Evolutionary conservation across 2,888 invertebrate genomes (phyloP), one percentile per base, ranked within the genome.

Genomic region (Spilarctia lutea): DNA sequence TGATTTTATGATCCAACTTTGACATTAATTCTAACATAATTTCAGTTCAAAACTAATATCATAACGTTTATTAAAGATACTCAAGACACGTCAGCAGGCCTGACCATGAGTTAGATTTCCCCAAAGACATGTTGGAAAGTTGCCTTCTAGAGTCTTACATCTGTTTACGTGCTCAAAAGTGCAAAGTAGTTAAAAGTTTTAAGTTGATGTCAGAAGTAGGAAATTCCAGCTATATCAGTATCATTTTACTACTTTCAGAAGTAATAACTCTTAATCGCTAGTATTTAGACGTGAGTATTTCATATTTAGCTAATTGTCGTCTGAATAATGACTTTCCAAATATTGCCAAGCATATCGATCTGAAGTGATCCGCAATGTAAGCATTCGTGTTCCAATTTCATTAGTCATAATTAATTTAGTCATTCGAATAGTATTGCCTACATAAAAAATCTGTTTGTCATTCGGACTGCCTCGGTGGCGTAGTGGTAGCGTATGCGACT

Each of bases 61-160:
- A 52, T 63, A 79, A 74, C 75, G 39, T 75, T 81, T 80, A 80
- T 81, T 81, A 78, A 74, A 75, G 39, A 72, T 69, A 73, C 73
- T 71, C 71, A 70, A n/a, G 75, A 71, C 74, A 68, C 71, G 75
- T 82, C 63, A 81, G 72, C 78, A 75, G 76, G 72, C 78, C 65
- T 68, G 75, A 75, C 75, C 78, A 77, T 77, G 82, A 82, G 80
- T 81, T 83, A 79, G 79, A 85, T 84, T 85, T 85, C 84, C 85
- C 85, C 48, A 65, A 80, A 79, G 85, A 76, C 77, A 60, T 72
- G 75, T 84, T 83, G 7, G 65, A 67, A 78, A 78, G 75, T 83
- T 79, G 75, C 79, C 73, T 75, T 66, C 74, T 70, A 80, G 67
- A 73, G 71, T 73, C 66, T 66, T 76, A 67, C 71, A 65, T 76